Evolutionary conservation across 2,888 invertebrate species (phyloP).

Genomic region (Trissoscelio sp.): DNA sequence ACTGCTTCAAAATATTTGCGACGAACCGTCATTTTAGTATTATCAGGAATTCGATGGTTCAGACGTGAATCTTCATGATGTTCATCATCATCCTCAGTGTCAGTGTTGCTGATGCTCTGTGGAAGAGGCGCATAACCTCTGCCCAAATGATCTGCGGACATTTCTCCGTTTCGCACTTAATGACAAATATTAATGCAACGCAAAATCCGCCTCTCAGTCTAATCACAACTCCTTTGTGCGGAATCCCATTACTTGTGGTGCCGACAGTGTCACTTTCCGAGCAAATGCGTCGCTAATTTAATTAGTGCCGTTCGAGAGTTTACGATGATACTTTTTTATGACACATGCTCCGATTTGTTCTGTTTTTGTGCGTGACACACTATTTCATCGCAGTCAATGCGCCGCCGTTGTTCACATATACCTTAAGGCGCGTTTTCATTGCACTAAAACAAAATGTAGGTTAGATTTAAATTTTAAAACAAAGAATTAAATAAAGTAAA

Average conservation of each 20-base stretch:
- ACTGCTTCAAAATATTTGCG: too few relatives aligned
- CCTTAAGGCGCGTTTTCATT: too few relatives aligned
- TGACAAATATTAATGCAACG: conserved; percentile 30
- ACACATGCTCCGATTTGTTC: conserved; percentile 40
- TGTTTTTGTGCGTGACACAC: conserved; percentile 35
- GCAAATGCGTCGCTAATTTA: conserved; percentile 11
- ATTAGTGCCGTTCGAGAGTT: conserved; percentile 27
- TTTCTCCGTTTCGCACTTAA: conserved; percentile 51
- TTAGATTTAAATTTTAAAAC: too few relatives aligned
- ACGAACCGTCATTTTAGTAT: conserved; percentile 63
- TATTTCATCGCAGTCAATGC: too few relatives aligned
- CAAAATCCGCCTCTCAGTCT: not conserved
- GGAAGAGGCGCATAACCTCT: conserved; percentile 89
- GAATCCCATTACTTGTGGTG: not conserved
- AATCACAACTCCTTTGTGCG: not conserved
- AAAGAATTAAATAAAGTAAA: too few relatives aligned
- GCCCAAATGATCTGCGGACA: conserved; percentile 78
- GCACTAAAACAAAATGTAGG: too few relatives aligned
- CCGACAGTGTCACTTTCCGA: not conserved
- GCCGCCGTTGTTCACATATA: too few relatives aligned
- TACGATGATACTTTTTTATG: conserved; percentile 24
- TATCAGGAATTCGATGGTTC: conserved; percentile 65
- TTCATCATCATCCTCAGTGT: conserved; percentile 89
- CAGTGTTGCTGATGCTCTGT: conserved; percentile 90
- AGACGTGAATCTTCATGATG: conserved; percentile 66